Evolutionary conservation across 92 coral and sea anemone species (phyloP).

Genomic region (Paramuricea clavata): DNA sequence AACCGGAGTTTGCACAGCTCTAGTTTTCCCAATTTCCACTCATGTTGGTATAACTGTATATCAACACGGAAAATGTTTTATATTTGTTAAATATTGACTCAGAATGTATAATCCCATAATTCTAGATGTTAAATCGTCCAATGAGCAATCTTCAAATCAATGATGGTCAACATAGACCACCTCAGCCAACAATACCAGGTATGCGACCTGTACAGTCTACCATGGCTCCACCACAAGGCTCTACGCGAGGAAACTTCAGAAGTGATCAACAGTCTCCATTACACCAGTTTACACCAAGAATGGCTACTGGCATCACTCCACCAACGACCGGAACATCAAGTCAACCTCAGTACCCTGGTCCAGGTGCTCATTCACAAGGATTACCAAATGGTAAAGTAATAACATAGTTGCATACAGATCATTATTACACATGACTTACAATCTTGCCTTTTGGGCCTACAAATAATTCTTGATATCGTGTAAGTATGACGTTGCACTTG

Average conservation of each 20-base stretch:
- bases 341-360: constrained; percentile 11
- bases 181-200: constrained; percentile 22
- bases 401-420: too few species aligned
- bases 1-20: too few species aligned
- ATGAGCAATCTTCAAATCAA: constrained; percentile 80
- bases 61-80: too few species aligned
- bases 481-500: too few species aligned
- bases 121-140: constrained; percentile 70
- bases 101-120: background rate
- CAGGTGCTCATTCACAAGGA: background rate
- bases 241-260: constrained; percentile 27
- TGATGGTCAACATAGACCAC: constrained; percentile 29
- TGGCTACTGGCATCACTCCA: constrained; percentile 25
- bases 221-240: constrained; percentile 21
- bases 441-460: too few species aligned
- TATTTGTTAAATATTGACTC: too few species aligned
- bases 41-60: too few species aligned
- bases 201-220: constrained; percentile 3
- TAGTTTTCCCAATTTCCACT: too few species aligned
- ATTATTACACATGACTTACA: too few species aligned
- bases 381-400: constrained; percentile 8
- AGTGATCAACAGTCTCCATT: background rate
- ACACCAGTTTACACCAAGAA: constrained; percentile 26
- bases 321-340: constrained; percentile 12
- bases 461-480: too few species aligned